phyloP scores from a whole-genome alignment of 2,797 vertebrate species.

The Schizopygopsis pylzovi region DNA sequence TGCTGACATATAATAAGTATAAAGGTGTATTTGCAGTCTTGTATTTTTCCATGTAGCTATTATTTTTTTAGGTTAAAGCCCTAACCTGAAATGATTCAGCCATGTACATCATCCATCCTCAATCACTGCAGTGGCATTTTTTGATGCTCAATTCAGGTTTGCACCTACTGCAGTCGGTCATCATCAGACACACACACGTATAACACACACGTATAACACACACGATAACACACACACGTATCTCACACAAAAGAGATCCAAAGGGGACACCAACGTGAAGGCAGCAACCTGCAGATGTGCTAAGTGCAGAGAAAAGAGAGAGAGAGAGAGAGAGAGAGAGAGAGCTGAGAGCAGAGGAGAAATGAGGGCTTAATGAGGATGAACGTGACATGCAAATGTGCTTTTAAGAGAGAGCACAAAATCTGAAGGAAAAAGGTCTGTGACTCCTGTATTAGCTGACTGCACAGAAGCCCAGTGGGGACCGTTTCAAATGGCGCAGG shows the following conservation, averaged over 20 bases:
- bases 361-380: slow-evolving; percentile 32
- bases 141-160: background rate
- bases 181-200: slow-evolving; percentile 33
- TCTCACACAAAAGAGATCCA: slow-evolving; percentile 33
- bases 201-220: background rate
- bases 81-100: background rate
- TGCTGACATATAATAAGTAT: background rate
- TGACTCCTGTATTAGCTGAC: slow-evolving; percentile 45
- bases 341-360: slow-evolving; percentile 45
- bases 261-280: background rate
- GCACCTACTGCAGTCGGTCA: slow-evolving; percentile 48
- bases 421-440: slow-evolving; percentile 50
- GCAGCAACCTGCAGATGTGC: slow-evolving; percentile 37
- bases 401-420: slow-evolving; percentile 53
- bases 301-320: slow-evolving; percentile 35
- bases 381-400: slow-evolving; percentile 42
- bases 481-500: slow-evolving; percentile 8
- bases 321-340: slow-evolving; percentile 20
- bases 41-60: background rate
- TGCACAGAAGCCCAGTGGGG: slow-evolving; percentile 44
- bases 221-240: slow-evolving; percentile 38
- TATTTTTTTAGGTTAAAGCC: background rate
- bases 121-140: background rate
- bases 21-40: background rate
- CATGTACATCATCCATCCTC: background rate